phyloP scores from a whole-genome alignment of 2,888 invertebrate species.

The Unio delphinus region DNA sequence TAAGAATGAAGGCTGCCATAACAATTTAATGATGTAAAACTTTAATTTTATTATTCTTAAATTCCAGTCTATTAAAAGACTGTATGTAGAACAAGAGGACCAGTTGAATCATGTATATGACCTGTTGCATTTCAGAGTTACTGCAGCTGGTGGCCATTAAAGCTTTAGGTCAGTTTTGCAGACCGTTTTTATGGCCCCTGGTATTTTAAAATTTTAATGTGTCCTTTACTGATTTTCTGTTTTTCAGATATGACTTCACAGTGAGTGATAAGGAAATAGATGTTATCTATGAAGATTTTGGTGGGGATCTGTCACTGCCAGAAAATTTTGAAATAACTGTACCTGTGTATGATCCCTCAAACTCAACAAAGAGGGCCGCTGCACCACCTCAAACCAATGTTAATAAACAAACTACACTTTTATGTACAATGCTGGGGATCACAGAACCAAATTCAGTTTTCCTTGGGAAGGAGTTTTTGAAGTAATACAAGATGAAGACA shows the following conservation, averaged over 20 bases:
- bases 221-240: constrained; percentile 1
- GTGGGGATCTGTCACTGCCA: constrained; percentile 78
- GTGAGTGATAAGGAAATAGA: constrained; percentile 84
- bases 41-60: too few species aligned
- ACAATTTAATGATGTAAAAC: too few species aligned
- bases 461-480: constrained; percentile 47
- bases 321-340: constrained; percentile 79
- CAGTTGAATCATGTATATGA: too few species aligned
- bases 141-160: background rate
- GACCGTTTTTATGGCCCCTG: background rate
- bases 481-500: constrained; percentile 31
- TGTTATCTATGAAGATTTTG: constrained; percentile 78
- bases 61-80: too few species aligned
- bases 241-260: constrained; percentile 80
- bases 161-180: background rate
- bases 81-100: too few species aligned
- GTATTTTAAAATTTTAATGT: background rate
- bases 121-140: too few species aligned
- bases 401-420: constrained; percentile 74
- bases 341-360: constrained; percentile 73
- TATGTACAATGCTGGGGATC: constrained; percentile 77
- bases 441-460: constrained; percentile 81
- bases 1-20: too few species aligned
- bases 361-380: constrained; percentile 19
- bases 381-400: constrained; percentile 37